Base-by-base conservation (phyloP, 2,797 vertebrate genomes). In the Paguma larvata region DNA sequence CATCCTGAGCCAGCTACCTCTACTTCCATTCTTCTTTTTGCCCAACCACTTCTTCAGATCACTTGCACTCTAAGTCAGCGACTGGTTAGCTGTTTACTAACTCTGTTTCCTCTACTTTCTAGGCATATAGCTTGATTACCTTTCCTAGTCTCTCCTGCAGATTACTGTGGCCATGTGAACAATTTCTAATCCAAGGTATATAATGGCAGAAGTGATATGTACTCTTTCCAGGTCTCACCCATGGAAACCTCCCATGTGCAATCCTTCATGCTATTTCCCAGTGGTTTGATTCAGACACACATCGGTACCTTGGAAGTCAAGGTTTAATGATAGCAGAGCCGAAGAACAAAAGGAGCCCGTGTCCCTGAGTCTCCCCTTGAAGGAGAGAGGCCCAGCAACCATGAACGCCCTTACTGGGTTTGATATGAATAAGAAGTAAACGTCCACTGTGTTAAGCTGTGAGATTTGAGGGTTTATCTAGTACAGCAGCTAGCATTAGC, bases 391-490 rank as follows among this genome's bases (percentile, higher is more conserved):
- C 25, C 63, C 27, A 41, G 15, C 6, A 63, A 48, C n/a, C 27
- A 84, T 86, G 46, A 62, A 82, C 1, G 2, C 41, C 38, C 68
- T 80, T 11, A 21, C 1, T 80, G 32, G 23, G 19, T 59, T 91
- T 86, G 59, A 48, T 21, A 89, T 4, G 34, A 93, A 77, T 72
- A n/a, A 91, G 70, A 96, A 91, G 27, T 51, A 80, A 84, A 84
- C n/a, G 56, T 53, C 32, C 78, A 91, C 25, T 44, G 59, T 86
- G 84, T 59, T 84, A 93, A 95, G 86, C 82, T 65, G 32, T 77
- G 68, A 91, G 72, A 96, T 65, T 91, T 87, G 89, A 91, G 48
- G 44, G 65, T 89, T 94, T 89, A 96, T 82, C 75, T 51, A 34
- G 83, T 48, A 77, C 6, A 72, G 19, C 83, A 85, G 79, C 12